phyloP scores from a whole-genome alignment of 2,113 vertebrate genomes.

The Daboia siamensis region DNA sequence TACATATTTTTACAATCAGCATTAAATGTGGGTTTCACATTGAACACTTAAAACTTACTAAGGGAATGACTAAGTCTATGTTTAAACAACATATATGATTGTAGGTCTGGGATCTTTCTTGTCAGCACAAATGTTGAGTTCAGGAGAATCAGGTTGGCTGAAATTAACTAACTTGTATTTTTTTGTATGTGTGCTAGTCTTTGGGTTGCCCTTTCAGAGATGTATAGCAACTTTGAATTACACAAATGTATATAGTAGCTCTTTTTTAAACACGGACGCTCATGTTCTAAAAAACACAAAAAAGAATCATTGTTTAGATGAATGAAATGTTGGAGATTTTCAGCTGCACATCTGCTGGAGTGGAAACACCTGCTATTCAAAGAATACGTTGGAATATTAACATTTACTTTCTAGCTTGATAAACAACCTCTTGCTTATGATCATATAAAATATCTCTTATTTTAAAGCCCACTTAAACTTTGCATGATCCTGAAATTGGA shows the following conservation, averaged over 20 bases:
- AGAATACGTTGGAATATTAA: not conserved
- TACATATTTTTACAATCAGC: not conserved
- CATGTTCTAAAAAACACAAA: slow-evolving; percentile 40
- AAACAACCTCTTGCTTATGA: not conserved
- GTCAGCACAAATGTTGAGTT: not conserved
- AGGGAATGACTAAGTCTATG: not conserved
- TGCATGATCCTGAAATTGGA: not conserved
- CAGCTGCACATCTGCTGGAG: slow-evolving; percentile 18
- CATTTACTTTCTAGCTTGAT: not conserved
- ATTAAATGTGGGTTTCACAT: not conserved
- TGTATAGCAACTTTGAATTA: not conserved
- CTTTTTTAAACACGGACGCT: slow-evolving; percentile 33
- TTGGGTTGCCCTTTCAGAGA: not conserved
- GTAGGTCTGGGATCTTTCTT: not conserved
- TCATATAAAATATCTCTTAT: not conserved
- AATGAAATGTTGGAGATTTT: slow-evolving; percentile 27
- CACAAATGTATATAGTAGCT: slow-evolving; percentile 23
- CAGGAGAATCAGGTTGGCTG: not conserved
- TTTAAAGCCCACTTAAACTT: not conserved
- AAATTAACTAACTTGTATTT: not conserved
- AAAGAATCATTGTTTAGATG: slow-evolving; percentile 32
- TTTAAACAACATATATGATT: not conserved
- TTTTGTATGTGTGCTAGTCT: not conserved
- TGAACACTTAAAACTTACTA: not conserved
- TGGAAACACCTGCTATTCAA: not conserved